Evolutionary conservation across 2,797 vertebrate species (phyloP), one percentile per base, ranked within the genome.

Genomic region (Anguilla pacifica): DNA sequence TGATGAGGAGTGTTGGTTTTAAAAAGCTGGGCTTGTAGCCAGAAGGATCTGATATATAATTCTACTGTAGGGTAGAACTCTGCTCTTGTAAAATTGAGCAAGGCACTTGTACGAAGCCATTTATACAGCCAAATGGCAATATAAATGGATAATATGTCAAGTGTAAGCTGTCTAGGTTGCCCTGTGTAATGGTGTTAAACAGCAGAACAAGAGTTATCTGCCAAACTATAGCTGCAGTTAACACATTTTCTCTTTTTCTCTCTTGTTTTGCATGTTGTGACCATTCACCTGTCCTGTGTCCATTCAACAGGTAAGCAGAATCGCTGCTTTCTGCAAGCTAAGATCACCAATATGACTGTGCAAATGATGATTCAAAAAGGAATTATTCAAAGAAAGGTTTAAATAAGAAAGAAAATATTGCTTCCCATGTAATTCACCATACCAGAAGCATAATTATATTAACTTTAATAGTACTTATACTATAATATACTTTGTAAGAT

Each of bases 291-390:
- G 49, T n/a, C 22, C 67, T 85, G 39, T 28, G n/a, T 84, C 64
- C 83, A 77, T 81, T 82, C 83, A 87, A 86, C 85, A 90, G 88
- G 90, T 89, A 86, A 88, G 86, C 25, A 17, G 4, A 86, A 83
- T 39, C 43, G 13, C 15, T 74, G 61, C 83, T 70, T 82, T 82
- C 10, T 9, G 2, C 11, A 49, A 10, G 28, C 43, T 17, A 81
- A 81, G 4, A 22, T 43, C 39, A 81, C 2, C 2, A 72, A 31
- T 28, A 2, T 3, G 15, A 43, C 13, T 79, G 35, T 79, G 1
- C 74, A 43, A 79, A 79, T 39, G 15, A 64, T 64, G 59, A 3
- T 19, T 61, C 15, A 5, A 19, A 25, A 64, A 64, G 19, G 17
- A 17, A 64, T 19, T 64, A 3, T 64, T 64, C 59, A 64, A 64